A percentile compares a stretch with the other conserved stretches of the same genome.
phyloP scores from a whole-genome alignment of 2,888 invertebrate species.

The Hipparchia semele region DNA sequence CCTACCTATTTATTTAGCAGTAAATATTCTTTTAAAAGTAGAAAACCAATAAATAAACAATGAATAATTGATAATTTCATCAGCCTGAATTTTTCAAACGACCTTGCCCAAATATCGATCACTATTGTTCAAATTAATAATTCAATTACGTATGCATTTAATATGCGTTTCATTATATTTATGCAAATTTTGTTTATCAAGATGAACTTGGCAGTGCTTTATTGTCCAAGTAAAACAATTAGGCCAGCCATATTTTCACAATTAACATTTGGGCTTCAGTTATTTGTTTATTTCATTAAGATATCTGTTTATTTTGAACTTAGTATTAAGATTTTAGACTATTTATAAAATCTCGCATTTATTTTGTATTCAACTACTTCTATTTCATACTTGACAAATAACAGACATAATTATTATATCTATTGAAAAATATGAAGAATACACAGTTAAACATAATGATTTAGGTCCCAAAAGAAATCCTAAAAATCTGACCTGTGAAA shows the following conservation, averaged over 20 bases:
- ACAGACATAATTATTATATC: too few species aligned
- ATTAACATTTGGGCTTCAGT: conserved; percentile 7
- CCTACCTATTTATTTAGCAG: not conserved
- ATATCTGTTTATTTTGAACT: too few species aligned
- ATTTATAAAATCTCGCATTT: too few species aligned
- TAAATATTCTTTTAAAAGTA: too few species aligned
- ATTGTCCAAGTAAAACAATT: conserved; percentile 53
- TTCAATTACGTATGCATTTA: conserved; percentile 44
- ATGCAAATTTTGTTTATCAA: conserved; percentile 58
- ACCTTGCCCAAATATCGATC: conserved; percentile 48
- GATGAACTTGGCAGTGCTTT: conserved; percentile 54
- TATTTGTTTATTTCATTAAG: not conserved
- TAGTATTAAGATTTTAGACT: too few species aligned
- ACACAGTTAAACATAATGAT: not conserved
- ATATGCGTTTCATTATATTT: conserved; percentile 52
- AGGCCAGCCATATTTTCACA: conserved; percentile 22
- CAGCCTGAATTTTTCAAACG: conserved; percentile 30
- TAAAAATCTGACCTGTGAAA: conserved; percentile 85
- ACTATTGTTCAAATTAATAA: conserved; percentile 48
- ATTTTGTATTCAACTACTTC: too few species aligned
- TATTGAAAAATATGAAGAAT: not conserved
- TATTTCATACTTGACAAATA: too few species aligned
- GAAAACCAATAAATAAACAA: not conserved
- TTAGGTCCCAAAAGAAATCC: not conserved
- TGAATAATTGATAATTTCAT: not conserved